Evolutionary conservation across 2,888 invertebrate species (phyloP), one percentile per base, ranked within the genome.

Genomic region (Colostygia pectinataria): DNA sequence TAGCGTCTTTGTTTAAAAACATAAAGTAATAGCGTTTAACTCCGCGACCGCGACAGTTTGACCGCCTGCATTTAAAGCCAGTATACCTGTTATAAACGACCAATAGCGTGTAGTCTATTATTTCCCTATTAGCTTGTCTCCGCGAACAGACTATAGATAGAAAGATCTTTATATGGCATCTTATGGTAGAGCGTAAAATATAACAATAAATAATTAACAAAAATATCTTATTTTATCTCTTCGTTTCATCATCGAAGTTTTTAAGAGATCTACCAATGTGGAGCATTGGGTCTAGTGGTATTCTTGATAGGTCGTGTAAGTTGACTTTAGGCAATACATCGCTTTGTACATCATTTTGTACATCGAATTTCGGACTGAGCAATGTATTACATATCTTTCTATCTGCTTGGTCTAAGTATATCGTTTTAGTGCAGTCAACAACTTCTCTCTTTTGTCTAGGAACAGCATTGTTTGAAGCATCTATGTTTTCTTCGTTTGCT

Each of bases 261-360:
- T 88, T 85, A 0, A 90, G 67, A 20, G 86, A 80, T 60, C 89
- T 76, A 12, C 69, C 64, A 1, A 84, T 61, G 43, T 81, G 81
- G 60, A 76, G 71, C 42, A 83, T 68, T 0, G 59, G 43, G 7
- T 78, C 75, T 24, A 81, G 41, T 0, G 76, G 78, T 31, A 81
- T 53, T 29, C 56, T 79, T 0, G 73, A 71, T 48, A 86, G 55
- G 1, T 49, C 66, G 7, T 76, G 65, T 12, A 84, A 68, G 60
- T 85, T 74, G 0, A 51, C 41, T 14, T 51, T 24, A 0, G 45
- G 41, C 9, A 51, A 29, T 13, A n/a, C n/a, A n/a, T n/a, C n/a
- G n/a, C n/a, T n/a, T n/a, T n/a, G n/a, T n/a, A n/a, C n/a, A n/a
- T 2, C 15, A 5, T 33, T 33, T 9, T 14, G 14, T 9, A 37